phyloP scores from a whole-genome alignment of 2,113 vertebrate species.

The human (Homo sapiens) region GRCh38 chr18:26872501-26873000 shows the following conservation, averaged over 20 bases:
- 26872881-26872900: too few species aligned
- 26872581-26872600: background rate
- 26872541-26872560: background rate
- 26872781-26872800: background rate
- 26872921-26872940: background rate
- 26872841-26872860: background rate
- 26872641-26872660: background rate
- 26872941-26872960: too few species aligned
- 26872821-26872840: background rate
- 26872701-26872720: background rate
- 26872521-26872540: background rate
- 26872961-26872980: background rate
- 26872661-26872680: background rate
- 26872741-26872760: background rate
- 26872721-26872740: background rate
- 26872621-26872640: background rate
- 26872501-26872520: background rate
- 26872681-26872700: background rate
- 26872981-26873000: background rate
- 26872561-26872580: background rate
- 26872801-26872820: background rate
- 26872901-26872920: background rate
- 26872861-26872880: background rate
- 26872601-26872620: background rate
- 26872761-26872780: background rate